Evolutionary conservation across 1,140 invertebrate species (phyloP), one percentile per base, ranked within the genome.

Genomic region (Coenobita brevimanus): DNA sequence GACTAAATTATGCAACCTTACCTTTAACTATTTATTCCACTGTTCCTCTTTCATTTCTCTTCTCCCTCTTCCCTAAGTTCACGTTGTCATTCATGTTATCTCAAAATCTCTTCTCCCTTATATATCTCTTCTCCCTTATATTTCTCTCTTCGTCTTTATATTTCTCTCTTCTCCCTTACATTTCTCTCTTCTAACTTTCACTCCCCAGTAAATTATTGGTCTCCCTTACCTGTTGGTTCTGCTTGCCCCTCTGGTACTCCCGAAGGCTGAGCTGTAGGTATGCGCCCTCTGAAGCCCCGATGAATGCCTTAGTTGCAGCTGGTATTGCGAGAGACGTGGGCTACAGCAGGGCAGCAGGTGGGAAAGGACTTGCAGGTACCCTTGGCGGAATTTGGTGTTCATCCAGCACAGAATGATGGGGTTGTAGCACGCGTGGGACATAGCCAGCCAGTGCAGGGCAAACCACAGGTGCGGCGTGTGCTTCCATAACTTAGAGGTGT

Each of bases 321-420:
- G 75, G 4, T 41, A 38, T 6, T 54, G 38, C 4, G 86, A 81
- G 46, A 88, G 27, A 1, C 62, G 46, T 0, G 8, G 6, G 0
- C 79, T 43, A 15, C 64, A 75, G 36, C 86, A 88, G 50, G 86
- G 86, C 17, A 88, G 17, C 10, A 88, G 76, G 6, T 38, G 78
- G 50, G 81, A 82, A 0, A 88, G 69, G 21, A 81, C 67, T 13
- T 50, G 38, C 1, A 88, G 46, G 50, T 75, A 88, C 0, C 86
- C 93, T 41, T 91, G 91, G 3, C 93, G 90, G 90, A 93, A 94
- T 79, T 92, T 92, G 30, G 92, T 91, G 91, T 94, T 94, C 92
- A 94, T 93, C 92, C 93, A 93, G 89, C 93, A 93, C 88, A 94
- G 93, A 33, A 94, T 93, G 79, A 94, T 90, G 0, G 94, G 94